These are phyloP conservation scores for Ptychadena robeensis DNA, from an alignment of 2,797 vertebrate genomes.

Conservation along the genomic window DNA sequence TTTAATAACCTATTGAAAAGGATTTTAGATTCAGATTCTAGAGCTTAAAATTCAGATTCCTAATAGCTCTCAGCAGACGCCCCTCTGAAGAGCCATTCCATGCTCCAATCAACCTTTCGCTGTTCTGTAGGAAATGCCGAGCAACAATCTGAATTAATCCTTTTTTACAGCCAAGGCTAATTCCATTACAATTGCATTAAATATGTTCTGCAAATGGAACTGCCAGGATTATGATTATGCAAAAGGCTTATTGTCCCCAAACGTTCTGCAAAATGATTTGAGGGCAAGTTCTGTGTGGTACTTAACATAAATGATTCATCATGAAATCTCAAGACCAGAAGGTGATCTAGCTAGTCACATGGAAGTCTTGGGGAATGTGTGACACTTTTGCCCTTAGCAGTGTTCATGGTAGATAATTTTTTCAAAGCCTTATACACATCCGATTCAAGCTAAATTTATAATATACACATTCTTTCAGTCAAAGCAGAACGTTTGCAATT, in stretches of 20 bases:
- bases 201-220: slow-evolving; percentile 57
- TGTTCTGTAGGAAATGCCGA: slow-evolving; percentile 46
- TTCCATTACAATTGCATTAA: slow-evolving; percentile 61
- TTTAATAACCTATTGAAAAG: slow-evolving; percentile 58
- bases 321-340: slow-evolving; percentile 39
- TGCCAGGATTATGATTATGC: slow-evolving; percentile 59
- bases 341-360: slow-evolving; percentile 28
- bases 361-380: slow-evolving; percentile 31
- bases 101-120: slow-evolving; percentile 57
- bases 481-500: slow-evolving; percentile 5
- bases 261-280: slow-evolving; percentile 38
- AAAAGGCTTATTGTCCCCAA: slow-evolving; percentile 51
- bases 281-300: slow-evolving; percentile 34
- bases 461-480: neutral
- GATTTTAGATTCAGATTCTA: slow-evolving; percentile 55
- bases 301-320: slow-evolving; percentile 52
- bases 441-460: slow-evolving; percentile 4
- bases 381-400: slow-evolving; percentile 28
- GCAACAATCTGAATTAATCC: slow-evolving; percentile 57
- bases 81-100: slow-evolving; percentile 50
- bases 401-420: slow-evolving; percentile 38
- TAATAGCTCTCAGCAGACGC: slow-evolving; percentile 59
- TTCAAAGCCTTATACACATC: slow-evolving; percentile 7
- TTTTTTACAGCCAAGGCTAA: slow-evolving; percentile 59
- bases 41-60: slow-evolving; percentile 58